Base-by-base conservation (phyloP, 23 tunicate species). In the Aplidium turbinatum region DNA sequence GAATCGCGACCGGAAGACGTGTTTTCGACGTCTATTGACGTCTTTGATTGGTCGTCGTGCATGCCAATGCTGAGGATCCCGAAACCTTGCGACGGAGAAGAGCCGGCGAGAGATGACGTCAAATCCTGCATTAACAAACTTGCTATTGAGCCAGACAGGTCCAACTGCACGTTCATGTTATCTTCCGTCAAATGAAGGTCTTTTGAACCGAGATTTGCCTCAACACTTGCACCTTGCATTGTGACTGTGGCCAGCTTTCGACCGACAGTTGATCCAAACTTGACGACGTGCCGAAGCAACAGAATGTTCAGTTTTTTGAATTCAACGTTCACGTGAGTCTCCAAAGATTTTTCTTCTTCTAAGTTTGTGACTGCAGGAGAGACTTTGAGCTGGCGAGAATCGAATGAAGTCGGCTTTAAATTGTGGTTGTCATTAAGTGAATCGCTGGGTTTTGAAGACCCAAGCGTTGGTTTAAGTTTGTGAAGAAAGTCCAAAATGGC, bases 211-310 rank as follows among this genome's bases (percentile, higher is more conserved):
- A 79, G 7, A 22, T 73, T 32, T 2, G 84, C 82, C 31, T 32
- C 77, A 18, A 82, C 72, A 18, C 65, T 52, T 32, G 97, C 78
- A 9, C 83, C 78, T 34, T 76, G 87, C 89, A 91, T 77, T 29
- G 97, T 80, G n/a, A 84, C 78, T 2, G 97, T 91, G 1, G 97
- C 81, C 31, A 89, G 70, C 57, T 89, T 82, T 22, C 84, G 77
- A 24, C 96, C 96, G 19, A 82, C 57, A 1, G 47, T 39, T 19
- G 51, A 65, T 13, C 18, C 75, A 27, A 38, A 70, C 19, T 31
- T 33, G n/a, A 67, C 53, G 33, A 91, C 55, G 56, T 91, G 97
- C 23, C 97, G 85, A 64, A 91, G 28, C 53, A 91, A 67, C 19
- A 91, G 42, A 7, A 91, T 2, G 60, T 91, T 91, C 2, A 91